Evolutionary conservation across 2,888 invertebrate species (phyloP), one percentile per base, ranked within the genome.

Genomic region (Fissipunctia ypsillon): DNA sequence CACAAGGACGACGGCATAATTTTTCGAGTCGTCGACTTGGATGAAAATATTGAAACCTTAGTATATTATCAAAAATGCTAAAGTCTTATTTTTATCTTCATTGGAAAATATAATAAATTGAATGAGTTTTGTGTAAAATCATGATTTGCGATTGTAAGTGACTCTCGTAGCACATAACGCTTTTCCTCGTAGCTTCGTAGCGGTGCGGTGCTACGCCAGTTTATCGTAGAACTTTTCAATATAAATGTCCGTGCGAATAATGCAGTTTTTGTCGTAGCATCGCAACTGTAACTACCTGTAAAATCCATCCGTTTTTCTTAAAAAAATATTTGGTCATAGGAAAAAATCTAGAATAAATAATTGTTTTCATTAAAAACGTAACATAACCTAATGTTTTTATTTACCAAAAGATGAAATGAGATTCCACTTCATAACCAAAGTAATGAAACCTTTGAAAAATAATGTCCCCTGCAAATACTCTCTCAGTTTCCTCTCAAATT

Each of bases 401-500:
- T 19, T 28, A 0, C 16, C 0, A 1, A 63, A 50, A 50, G 35
- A 45, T 31, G 12, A 76, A 54, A 54, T 19, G 10, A n/a, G 12
- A 63, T 28, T 12, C 63, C 4, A 2, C 5, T 28, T 7, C 14
- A 14, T 10, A 57, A 25, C 16, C 19, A 1, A 41, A 6, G 35
- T 64, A 64, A 64, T 64, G 61, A 60, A 70, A 69, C 68, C 66
- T 60, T 78, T 60, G 2, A 59, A 63, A 78, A 59, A 59, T 43
- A 69, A 83, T 65, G 69, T 80, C 73, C 45, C n/a, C 38, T 7
- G n/a, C 6, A 56, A 71, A 68, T 61, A 16, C 19, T 68, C 43
- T 35, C 64, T 56, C 64, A 43, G 43, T 28, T 63, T 68, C 54
- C 61, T 64, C 63, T 57, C 61, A 85, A 86, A 86, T 86, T 87